Base-by-base conservation (phyloP, 92 coral and sea anemone species). In the Phenganax stokvisi region DNA sequence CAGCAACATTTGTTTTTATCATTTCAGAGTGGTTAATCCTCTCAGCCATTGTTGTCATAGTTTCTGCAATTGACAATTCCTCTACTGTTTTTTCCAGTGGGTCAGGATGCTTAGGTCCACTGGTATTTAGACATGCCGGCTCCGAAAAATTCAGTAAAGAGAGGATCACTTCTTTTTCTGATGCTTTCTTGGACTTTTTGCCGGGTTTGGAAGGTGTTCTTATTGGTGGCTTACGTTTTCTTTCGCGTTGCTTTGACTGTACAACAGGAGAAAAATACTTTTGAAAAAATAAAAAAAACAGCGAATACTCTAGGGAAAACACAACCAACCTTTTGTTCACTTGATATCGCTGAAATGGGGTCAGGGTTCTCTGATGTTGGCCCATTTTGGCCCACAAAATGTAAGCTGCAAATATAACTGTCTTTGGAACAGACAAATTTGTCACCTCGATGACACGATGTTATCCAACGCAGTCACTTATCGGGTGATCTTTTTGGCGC, bases 331-430 rank as follows among this genome's bases (percentile, higher is more conserved):
- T 72, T 31, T 51, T 72, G 77, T 54, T 72, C 37, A 54, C 77
- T 72, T 72, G 77, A 16, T 72, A 31, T 72, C 20, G 77, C 77
- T 47, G 77, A 72, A 72, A 72, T 72, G 25, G 85, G 88, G 84
- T 80, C 85, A 12, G 85, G 88, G 73, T 87, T 59, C 9, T 83
- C 87, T 66, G 71, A n/a, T 71, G 87, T 84, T 77, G 90, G 90
- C 53, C 87, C 90, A 67, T 84, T 87, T 61, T 75, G 81, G 71
- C 85, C 88, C 37, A 63, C 90, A 84, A 87, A 87, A 74, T 87
- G 88, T 57, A 87, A 15, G 52, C 89, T 76, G 78, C 88, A 87
- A 61, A 84, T 57, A 58, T 76, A 87, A 30, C 88, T 81, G 70
- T 87, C 90, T 70, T 84, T 80, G 37, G 83, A 79, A 80, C 84